These are phyloP conservation scores for Sceloporus undulatus DNA, from an alignment of 2,113 vertebrate genomes.

Conservation along the genomic window DNA sequence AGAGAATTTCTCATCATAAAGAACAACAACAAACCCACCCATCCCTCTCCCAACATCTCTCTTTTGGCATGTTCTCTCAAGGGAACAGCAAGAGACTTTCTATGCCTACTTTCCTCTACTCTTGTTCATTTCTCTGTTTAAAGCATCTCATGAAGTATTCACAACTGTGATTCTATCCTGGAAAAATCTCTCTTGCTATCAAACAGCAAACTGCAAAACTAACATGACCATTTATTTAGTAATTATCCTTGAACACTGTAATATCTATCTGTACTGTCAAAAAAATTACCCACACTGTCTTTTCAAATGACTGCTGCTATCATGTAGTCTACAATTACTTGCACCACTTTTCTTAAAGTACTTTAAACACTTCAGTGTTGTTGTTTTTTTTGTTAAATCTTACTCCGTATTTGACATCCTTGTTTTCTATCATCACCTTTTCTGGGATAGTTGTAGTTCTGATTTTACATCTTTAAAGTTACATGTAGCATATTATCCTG, in stretches of 20 bases:
- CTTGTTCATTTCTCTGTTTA: not conserved
- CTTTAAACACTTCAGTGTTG: constrained; percentile 27
- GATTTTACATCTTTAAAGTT: not conserved
- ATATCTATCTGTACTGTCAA: not conserved
- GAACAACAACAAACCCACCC: too few relatives aligned
- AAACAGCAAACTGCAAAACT: constrained; percentile 14
- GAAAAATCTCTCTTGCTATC: not conserved
- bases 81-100: not conserved
- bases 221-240: not conserved
- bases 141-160: constrained; percentile 15
- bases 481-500: not conserved
- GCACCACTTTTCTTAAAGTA: constrained; percentile 18
- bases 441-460: not conserved
- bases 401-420: constrained; percentile 8
- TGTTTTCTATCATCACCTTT: constrained; percentile 5
- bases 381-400: not conserved
- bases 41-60: not conserved
- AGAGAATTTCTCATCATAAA: too few relatives aligned
- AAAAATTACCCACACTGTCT: constrained; percentile 15
- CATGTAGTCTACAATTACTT: constrained; percentile 5
- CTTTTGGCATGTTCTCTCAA: not conserved
- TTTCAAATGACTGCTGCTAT: constrained; percentile 6
- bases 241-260: constrained; percentile 29
- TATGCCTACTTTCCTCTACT: not conserved
- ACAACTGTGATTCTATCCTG: constrained; percentile 1